Evolutionary conservation across 2,113 vertebrate genomes (phyloP), one percentile per base, ranked within the genome.

Genomic region (Periophthalmodon schlosseri): DNA sequence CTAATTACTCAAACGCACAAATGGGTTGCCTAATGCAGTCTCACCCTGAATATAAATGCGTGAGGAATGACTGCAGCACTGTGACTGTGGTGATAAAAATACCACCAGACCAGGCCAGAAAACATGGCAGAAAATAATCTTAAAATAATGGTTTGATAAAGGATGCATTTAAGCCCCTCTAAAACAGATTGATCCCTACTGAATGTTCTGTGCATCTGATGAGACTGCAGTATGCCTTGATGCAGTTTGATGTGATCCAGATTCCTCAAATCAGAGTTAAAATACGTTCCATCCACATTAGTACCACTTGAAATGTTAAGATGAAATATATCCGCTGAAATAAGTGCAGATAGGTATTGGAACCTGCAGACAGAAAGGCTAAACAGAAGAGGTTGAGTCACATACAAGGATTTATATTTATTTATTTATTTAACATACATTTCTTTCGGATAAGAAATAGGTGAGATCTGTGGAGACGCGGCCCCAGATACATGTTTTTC

Each of bases 281-380:
- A 65, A 60, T 52, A 61, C 77, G 80, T 28, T 70, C 68, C 49
- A 1, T 4, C 81, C 54, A 74, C 21, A 76, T 75, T 69, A 76
- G 50, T 81, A 74, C 75, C 66, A 64, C 36, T 69, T 83, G 69
- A 83, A 68, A 87, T 9, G 69, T 84, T 79, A 85, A 84, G 85
- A 84, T 83, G 75, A 84, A 85, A 86, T 68, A 79, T 52, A 84
- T 57, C 74, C 23, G 49, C 34, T 73, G 78, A 36, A 23, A 66
- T 74, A 46, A 79, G 80, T 84, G 83, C 73, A 68, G 78, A 88
- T 82, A 28, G 13, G 79, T 74, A 72, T 20, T n/a, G 18, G 39
- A 79, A 76, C 84, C 83, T 80, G 80, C 75, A 64, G 82, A 79
- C 73, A 60, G 67, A 4, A 5, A 3, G 4, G 4, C 14, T 16